Evolutionary conservation across 2,113 vertebrate species (phyloP), one percentile per base, ranked within the genome.

Genomic region (Aythya baeri): DNA sequence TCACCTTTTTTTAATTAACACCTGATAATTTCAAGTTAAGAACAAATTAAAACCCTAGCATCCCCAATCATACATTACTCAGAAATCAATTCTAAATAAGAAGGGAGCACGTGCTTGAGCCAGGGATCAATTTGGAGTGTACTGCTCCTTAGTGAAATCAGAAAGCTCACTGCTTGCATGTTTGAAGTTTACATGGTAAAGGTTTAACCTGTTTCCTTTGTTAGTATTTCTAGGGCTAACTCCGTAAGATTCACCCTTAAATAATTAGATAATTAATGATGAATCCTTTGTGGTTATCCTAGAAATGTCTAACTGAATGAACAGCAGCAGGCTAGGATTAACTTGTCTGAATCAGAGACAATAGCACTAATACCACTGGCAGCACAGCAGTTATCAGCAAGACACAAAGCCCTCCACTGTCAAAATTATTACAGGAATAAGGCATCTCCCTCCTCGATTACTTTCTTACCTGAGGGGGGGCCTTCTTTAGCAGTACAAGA

Each of bases 401-500:
- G 67, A 25, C 65, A 71, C 88, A 86, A 26, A 83, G 76, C 83
- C 74, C 55, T 44, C 71, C 71, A 4, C 17, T n/a, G 82, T 2
- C 82, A 62, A 31, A 57, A 2, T 4, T 36, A 6, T n/a, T 11
- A 5, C 5, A 92, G 52, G 46, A 38, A 38, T 2, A 8, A 36
- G 32, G 38, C 32, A 79, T 2, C 74, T 29, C 22, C 0, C 25
- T 49, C 46, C 63, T 15, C 3, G 2, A 31, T 8, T 14, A 6
- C 66, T 25, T 29, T 58, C 97, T 98, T 98, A 99, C 99, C 97
- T 99, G 98, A 17, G 99, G 99, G 50, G 99, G 99, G 6, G 98
- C 97, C 95, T 99, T 99, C 98, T 99, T 99, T 84, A 99, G 97
- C 83, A 99, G 98, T 41, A 99, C 99, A 67, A 99, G 98, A 63